These are phyloP conservation scores for Empis stercorea DNA, from an alignment of 2,888 invertebrate genomes.

Conservation along the genomic window DNA sequence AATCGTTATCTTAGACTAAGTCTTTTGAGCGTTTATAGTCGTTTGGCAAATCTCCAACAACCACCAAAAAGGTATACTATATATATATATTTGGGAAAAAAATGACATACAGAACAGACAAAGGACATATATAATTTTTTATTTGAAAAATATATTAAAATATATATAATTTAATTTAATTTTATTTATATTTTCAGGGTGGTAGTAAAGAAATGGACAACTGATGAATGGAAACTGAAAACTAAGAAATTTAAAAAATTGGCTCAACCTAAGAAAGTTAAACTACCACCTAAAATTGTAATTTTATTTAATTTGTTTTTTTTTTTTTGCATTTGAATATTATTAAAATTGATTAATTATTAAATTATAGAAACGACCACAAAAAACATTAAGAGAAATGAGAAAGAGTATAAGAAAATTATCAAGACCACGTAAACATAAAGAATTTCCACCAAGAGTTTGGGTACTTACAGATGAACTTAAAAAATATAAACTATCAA, in stretches of 20 bases:
- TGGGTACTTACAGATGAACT: conserved; percentile 20
- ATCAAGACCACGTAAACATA: conserved; percentile 17
- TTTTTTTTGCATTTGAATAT: not conserved
- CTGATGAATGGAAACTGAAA: conserved; percentile 21
- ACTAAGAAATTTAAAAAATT: conserved; percentile 20
- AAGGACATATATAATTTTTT: too few relatives aligned
- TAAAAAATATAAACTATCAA: conserved; percentile 14
- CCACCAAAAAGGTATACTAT: conserved; percentile 18
- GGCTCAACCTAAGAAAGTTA: conserved; percentile 23
- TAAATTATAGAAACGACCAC: not conserved
- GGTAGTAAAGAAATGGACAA: conserved; percentile 17
- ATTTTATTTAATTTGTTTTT: not conserved
- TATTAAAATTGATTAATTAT: too few relatives aligned
- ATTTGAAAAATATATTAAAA: too few relatives aligned
- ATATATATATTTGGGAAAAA: too few relatives aligned
- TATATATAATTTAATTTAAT: not conserved
- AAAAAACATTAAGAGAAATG: conserved; percentile 12
- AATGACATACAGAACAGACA: too few relatives aligned
- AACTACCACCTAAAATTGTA: conserved; percentile 17
- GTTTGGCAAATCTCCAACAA: conserved; percentile 24
- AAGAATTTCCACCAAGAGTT: conserved; percentile 7
- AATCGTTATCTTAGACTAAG: conserved; percentile 15
- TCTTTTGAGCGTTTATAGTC: conserved; percentile 29
- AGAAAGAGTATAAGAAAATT: conserved; percentile 19
- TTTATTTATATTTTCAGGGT: conserved; percentile 12